Conservation (phyloP, 2,797 vertebrate species). For the Aeoliscus strigatus region DNA sequence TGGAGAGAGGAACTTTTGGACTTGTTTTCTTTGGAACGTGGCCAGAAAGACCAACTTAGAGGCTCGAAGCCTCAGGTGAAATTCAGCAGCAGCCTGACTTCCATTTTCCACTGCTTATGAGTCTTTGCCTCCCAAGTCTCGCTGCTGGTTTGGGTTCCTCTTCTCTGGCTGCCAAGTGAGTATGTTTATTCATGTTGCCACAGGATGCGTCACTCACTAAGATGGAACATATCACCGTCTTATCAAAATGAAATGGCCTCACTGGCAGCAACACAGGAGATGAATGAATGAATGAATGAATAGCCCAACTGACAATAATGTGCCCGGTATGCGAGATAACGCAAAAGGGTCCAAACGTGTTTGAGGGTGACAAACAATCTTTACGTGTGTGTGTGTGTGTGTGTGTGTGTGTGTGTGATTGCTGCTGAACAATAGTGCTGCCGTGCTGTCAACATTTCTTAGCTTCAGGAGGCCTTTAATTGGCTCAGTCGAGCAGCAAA, state of each 20-base stretch:
- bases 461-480: slow-evolving; percentile 72
- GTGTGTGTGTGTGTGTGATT: too few relatives aligned
- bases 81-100: slow-evolving; percentile 57
- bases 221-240: slow-evolving; percentile 45
- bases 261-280: slow-evolving; percentile 27
- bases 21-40: slow-evolving; percentile 56
- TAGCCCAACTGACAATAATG: slow-evolving; percentile 4
- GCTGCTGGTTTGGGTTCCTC: slow-evolving; percentile 37
- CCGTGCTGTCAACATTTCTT: slow-evolving; percentile 50
- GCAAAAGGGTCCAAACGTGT: slow-evolving; percentile 17
- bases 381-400: too few relatives aligned
- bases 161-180: slow-evolving; percentile 53
- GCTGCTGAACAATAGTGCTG: slow-evolving; percentile 48
- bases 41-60: slow-evolving; percentile 49
- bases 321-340: slow-evolving; percentile 16
- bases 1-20: slow-evolving; percentile 68
- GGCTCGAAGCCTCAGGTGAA: slow-evolving; percentile 70
- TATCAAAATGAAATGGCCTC: slow-evolving; percentile 9
- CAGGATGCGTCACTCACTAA: slow-evolving; percentile 53
- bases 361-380: slow-evolving; percentile 53
- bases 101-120: slow-evolving; percentile 47
- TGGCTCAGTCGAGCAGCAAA: slow-evolving; percentile 71
- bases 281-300: slow-evolving; percentile 21
- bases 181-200: slow-evolving; percentile 72
- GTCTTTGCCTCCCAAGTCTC: slow-evolving; percentile 36